Evolutionary conservation across 1,140 invertebrate genomes (phyloP).

Genomic region (Pollicipes pollicipes): DNA sequence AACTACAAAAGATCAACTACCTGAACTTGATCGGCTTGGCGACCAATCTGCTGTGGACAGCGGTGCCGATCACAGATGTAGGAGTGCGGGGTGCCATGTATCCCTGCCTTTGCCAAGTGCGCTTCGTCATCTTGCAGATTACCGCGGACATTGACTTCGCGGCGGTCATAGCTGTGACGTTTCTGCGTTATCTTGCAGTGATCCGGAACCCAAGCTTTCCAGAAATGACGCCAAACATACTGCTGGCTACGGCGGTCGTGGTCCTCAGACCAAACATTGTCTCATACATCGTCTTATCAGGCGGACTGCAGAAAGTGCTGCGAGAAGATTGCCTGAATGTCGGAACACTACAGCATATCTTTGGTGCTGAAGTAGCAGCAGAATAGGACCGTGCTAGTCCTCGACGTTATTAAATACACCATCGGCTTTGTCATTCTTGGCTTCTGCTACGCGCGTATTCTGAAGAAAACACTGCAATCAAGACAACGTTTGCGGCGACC

Average conservation of each 20-base stretch:
- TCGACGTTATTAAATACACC: not conserved
- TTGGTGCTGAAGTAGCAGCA: not conserved
- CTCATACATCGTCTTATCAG: not conserved
- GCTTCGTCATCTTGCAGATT: not conserved
- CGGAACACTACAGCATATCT: not conserved
- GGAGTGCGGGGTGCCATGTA: not conserved
- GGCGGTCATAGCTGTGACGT: not conserved
- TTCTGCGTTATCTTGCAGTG: not conserved
- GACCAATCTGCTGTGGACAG: not conserved
- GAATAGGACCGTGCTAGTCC: not conserved
- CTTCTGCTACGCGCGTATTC: not conserved
- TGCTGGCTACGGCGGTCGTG: not conserved
- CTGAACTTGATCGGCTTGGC: not conserved
- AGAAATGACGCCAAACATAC: not conserved
- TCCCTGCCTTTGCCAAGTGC: not conserved
- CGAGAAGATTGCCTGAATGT: not conserved
- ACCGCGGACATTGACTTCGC: not conserved
- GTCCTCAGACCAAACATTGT: not conserved
- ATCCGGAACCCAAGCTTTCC: not conserved
- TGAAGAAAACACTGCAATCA: no score
- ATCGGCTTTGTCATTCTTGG: not conserved
- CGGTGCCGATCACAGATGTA: not conserved
- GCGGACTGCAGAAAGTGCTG: not conserved
- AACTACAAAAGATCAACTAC: not conserved
- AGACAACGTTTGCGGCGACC: no score